A percentile compares a stretch with the other conserved stretches of the same genome.
Conservation (phyloP, 2,888 invertebrate species). For the Gymnosoma rotundatum region DNA sequence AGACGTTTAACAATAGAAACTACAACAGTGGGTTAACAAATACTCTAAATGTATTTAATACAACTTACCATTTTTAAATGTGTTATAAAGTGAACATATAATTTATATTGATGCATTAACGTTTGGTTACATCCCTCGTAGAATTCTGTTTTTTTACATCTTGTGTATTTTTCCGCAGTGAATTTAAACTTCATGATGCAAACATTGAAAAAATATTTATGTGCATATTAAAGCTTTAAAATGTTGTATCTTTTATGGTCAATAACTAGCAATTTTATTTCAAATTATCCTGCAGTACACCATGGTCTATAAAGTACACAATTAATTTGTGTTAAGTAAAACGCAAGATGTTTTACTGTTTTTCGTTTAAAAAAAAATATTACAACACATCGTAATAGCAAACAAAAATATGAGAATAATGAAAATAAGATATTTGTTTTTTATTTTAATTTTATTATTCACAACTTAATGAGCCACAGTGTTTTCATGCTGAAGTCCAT, state of each 20-base stretch:
- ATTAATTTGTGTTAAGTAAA: not conserved
- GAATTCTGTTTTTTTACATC: not conserved
- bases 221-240: slow-evolving; percentile 1
- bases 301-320: not conserved
- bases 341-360: not conserved
- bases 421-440: not conserved
- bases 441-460: not conserved
- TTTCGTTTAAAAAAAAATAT: not conserved
- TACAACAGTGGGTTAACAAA: too few relatives aligned
- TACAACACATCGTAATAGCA: not conserved
- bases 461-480: slow-evolving; percentile 36
- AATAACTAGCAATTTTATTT: slow-evolving; percentile 32
- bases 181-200: slow-evolving; percentile 30
- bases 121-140: not conserved
- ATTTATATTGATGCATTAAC: too few relatives aligned
- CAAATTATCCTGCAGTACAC: slow-evolving; percentile 39
- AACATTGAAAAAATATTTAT: slow-evolving; percentile 8
- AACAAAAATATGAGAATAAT: not conserved
- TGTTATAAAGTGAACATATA: too few relatives aligned
- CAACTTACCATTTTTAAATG: too few relatives aligned
- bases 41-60: too few relatives aligned
- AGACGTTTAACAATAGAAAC: too few relatives aligned
- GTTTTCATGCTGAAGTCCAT: slow-evolving; percentile 16
- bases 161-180: slow-evolving; percentile 33
- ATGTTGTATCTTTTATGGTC: slow-evolving; percentile 23